Evolutionary conservation across 92 coral and sea anemone genomes (phyloP), one percentile per base, ranked within the genome.

Genomic region (Ricordea florida): DNA sequence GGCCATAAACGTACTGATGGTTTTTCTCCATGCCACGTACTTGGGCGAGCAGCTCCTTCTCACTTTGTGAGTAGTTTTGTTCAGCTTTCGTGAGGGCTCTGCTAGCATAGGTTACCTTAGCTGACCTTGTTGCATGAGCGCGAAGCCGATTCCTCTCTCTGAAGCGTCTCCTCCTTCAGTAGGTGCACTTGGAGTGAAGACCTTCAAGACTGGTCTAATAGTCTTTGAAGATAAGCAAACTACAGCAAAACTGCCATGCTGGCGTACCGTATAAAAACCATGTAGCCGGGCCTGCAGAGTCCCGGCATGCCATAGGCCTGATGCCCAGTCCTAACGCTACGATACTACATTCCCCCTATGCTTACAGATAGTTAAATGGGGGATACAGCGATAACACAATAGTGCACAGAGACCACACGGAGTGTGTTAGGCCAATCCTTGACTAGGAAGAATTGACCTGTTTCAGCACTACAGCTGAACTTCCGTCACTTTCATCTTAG

Each of bases 281-380:
- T n/a, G n/a, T n/a, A n/a, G n/a, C n/a, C n/a, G n/a, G n/a, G n/a
- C n/a, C n/a, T n/a, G n/a, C n/a, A n/a, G n/a, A n/a, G n/a, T n/a
- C n/a, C n/a, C n/a, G n/a, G n/a, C n/a, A n/a, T n/a, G n/a, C n/a
- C n/a, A n/a, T n/a, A 3, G 50, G 53, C 53, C 53, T 46, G 6
- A 27, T 46, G 53, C 53, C 53, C 53, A 46, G 53, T n/a, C n/a
- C n/a, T n/a, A n/a, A n/a, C n/a, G n/a, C n/a, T n/a, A n/a, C n/a
- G n/a, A n/a, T n/a, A 52, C 59, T 20, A 25, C 59, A 52, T 26
- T 52, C 28, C 59, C 59, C 59, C 59, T 35, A 23, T 52, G 59
- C 59, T 52, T 52, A 22, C 59, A 52, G 34, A 52, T 23, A 52
- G 59, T 23, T 22, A 20, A 5, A 52, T 52, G 59, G 59, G 59